Base-by-base conservation (phyloP, 2,113 vertebrate species). In the Gallinago jamesoni region DNA sequence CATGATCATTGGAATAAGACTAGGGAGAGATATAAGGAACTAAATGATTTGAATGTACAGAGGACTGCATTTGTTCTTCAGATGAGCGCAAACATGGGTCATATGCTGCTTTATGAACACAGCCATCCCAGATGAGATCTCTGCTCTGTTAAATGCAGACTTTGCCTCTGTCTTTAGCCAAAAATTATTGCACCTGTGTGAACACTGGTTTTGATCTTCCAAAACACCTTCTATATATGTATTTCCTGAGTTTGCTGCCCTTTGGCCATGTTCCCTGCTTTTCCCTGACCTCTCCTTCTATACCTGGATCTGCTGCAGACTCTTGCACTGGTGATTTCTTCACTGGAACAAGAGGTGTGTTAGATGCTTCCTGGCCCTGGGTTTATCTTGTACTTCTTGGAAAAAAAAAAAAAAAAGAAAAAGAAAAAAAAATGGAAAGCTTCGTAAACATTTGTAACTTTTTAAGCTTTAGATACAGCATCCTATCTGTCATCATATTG, bases 251-350 rank as follows among this genome's bases (percentile, higher is more conserved):
- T 25, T 55, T 48, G 8, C 41, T 73, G 53, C 35, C 22, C 35
- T 81, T 72, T 47, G 37, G 4, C 19, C 11, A 0, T 5, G 6
- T 21, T 18, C 11, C 23, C 14, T 1, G 0, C 33, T 30, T 35
- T 79, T 64, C 17, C 31, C 35, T 37, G 23, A 66, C 48, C n/a
- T 33, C 21, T 27, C 19, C 47, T 43, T 39, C 67, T 35, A 18
- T 25, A n/a, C 14, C 45, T 66, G 64, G 4, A 31, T 41, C 27
- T 48, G 30, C 50, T 90, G 43, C 33, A 53, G 43, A 8, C 18
- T 64, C 33, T 64, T 31, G 18, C 28, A 41, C 17, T 10, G 31
- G n/a, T n/a, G 31, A 24, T 35, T 37, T 24, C 78, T 53, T 74
- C 48, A 57, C 16, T 4, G 5, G 45, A 37, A 25, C 22, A 31